phyloP scores from a whole-genome alignment of 2,888 invertebrate species.

The Trissolcus brochymenae region DNA sequence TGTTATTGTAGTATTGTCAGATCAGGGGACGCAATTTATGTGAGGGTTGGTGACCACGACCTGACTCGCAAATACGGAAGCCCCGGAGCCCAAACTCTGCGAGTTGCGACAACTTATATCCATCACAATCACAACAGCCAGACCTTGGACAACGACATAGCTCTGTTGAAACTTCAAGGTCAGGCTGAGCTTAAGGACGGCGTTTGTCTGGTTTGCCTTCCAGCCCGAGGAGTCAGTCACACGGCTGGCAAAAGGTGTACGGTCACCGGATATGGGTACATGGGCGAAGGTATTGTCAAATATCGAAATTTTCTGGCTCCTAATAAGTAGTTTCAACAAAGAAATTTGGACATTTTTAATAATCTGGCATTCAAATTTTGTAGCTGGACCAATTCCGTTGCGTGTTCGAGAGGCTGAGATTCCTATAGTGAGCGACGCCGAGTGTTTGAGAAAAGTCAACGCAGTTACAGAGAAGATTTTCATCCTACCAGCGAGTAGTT shows the following conservation, averaged over 20 bases:
- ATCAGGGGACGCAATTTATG: conserved; percentile 95
- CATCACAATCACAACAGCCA: conserved; percentile 97
- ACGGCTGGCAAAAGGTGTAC: conserved; percentile 94
- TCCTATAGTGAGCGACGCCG: conserved; percentile 94
- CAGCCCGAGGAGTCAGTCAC: conserved; percentile 91
- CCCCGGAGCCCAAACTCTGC: conserved; percentile 91
- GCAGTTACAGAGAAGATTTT: conserved; percentile 96
- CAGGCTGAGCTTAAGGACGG: conserved; percentile 93
- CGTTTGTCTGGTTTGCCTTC: conserved; percentile 90
- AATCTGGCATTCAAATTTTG: background rate
- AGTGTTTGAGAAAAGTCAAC: conserved; percentile 94
- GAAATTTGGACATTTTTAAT: too few species aligned
- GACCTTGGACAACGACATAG: conserved; percentile 95
- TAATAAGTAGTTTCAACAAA: too few species aligned
- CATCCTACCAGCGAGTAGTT: conserved; percentile 93
- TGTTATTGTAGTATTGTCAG: conserved; percentile 85
- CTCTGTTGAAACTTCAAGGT: conserved; percentile 90
- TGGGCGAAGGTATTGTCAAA: conserved; percentile 87
- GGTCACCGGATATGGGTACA: conserved; percentile 95
- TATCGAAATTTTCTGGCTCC: too few species aligned
- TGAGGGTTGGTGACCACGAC: conserved; percentile 94
- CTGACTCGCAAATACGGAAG: conserved; percentile 93
- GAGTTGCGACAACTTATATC: conserved; percentile 95
- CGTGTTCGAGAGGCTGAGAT: conserved; percentile 93
- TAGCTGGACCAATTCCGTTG: conserved; percentile 93